Percentiles rank a stretch among this genome's conserved stretches.
phyloP scores from a whole-genome alignment of 2,888 invertebrate genomes.

The Embidobia sp. region DNA sequence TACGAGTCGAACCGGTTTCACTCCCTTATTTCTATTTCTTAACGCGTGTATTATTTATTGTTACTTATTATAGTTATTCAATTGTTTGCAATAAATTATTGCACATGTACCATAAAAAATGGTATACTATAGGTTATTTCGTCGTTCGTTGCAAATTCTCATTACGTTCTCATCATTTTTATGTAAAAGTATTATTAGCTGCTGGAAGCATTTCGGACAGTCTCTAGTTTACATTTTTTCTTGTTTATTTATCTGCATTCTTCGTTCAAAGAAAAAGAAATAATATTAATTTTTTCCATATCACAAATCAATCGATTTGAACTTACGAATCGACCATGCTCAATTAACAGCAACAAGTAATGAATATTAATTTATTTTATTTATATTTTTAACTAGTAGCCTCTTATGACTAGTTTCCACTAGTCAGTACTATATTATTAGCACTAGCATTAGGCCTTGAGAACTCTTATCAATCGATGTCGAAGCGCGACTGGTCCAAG shows the following conservation, averaged over 20 bases:
- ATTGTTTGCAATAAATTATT: no score
- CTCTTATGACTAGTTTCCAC: no score
- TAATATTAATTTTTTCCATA: constrained; percentile 25
- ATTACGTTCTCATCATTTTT: constrained; percentile 20
- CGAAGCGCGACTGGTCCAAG: no score
- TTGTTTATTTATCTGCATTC: constrained; percentile 26
- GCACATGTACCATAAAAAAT: no score
- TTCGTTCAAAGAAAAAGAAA: constrained; percentile 34
- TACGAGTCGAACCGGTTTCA: constrained; percentile 54
- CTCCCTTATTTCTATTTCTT: constrained; percentile 55
- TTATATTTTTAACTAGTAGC: no score
- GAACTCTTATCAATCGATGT: no score
- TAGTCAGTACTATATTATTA: no score
- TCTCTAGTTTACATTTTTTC: constrained; percentile 63
- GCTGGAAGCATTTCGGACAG: constrained; percentile 71
- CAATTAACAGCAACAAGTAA: constrained; percentile 68
- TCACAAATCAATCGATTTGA: constrained; percentile 46
- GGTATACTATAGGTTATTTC: no score
- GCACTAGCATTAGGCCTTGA: no score
- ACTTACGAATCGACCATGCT: constrained; percentile 66
- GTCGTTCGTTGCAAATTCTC: constrained; percentile 24
- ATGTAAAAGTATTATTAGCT: constrained; percentile 61
- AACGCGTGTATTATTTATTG: constrained; percentile 58
- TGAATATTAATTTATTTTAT: no score
- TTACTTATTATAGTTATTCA: constrained; percentile 46